Conservation (phyloP, 2,888 invertebrate species). For the Tridacna crocea region DNA sequence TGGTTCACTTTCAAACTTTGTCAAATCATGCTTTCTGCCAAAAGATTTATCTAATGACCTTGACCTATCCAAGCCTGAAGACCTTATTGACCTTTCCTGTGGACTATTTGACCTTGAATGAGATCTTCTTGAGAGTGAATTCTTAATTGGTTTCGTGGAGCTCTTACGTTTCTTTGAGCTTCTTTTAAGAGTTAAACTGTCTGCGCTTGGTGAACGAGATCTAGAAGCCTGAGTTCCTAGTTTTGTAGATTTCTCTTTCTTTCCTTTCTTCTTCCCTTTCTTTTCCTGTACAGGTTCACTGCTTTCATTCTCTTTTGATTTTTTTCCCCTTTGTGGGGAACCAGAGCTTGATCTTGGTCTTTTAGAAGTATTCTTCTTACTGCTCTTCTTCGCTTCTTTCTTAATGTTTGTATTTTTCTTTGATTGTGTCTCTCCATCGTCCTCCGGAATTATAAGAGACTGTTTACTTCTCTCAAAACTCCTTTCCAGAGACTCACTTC, state of each 20-base stretch:
- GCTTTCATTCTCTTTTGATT: slow-evolving; percentile 2
- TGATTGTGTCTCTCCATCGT: neutral
- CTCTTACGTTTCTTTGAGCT: neutral
- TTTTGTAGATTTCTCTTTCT: slow-evolving; percentile 29
- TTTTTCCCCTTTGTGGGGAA: slow-evolving; percentile 5
- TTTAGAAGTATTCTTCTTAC: slow-evolving; percentile 12
- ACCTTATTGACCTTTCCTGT: slow-evolving; percentile 22
- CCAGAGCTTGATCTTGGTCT: slow-evolving; percentile 19
- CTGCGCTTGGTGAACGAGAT: slow-evolving; percentile 27
- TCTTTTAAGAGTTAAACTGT: slow-evolving; percentile 5
- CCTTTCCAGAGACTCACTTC: slow-evolving; percentile 44
- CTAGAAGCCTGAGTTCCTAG: neutral
- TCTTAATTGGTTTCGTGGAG: neutral
- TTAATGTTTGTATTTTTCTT: slow-evolving; percentile 2
- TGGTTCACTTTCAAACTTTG: slow-evolving; percentile 67
- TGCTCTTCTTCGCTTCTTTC: slow-evolving; percentile 6
- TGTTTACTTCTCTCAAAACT: slow-evolving; percentile 56
- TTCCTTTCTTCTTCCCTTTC: slow-evolving; percentile 16
- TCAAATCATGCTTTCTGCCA: slow-evolving; percentile 58
- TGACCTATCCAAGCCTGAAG: slow-evolving; percentile 25
- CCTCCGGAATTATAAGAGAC: slow-evolving; percentile 18
- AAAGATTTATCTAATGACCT: slow-evolving; percentile 42
- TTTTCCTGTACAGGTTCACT: neutral
- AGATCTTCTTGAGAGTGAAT: slow-evolving; percentile 18
- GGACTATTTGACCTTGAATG: slow-evolving; percentile 44